A percentile compares a stretch with the other conserved stretches of the same genome.
Evolutionary conservation across 2,888 invertebrate species (phyloP).

Genomic region (Microctonus aethiopoides): DNA sequence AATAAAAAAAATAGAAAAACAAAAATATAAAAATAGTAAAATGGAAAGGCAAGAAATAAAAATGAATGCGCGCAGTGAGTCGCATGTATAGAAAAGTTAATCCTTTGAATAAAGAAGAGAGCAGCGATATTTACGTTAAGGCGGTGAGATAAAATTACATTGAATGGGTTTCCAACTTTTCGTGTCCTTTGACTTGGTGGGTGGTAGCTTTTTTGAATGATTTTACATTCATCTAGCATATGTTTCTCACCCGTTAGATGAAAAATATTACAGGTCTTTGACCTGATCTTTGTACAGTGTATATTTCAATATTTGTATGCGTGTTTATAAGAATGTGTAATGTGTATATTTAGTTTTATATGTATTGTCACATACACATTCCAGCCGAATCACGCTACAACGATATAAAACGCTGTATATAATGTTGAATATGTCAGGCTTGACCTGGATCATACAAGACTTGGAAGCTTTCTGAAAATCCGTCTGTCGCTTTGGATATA

Average conservation of each 20-base stretch:
- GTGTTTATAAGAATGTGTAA: not conserved
- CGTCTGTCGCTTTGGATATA: slow-evolving; percentile 17
- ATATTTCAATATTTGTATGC: not conserved
- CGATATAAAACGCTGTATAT: not conserved
- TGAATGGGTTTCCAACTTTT: slow-evolving; percentile 36
- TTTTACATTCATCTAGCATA: not conserved
- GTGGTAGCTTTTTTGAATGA: slow-evolving; percentile 8
- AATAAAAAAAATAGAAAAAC: not conserved
- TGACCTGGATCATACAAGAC: slow-evolving; percentile 17
- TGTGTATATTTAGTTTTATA: too few relatives aligned
- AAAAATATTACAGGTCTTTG: slow-evolving; percentile 5
- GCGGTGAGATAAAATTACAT: slow-evolving; percentile 44
- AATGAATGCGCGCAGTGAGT: slow-evolving; percentile 4
- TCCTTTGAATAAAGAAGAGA: slow-evolving; percentile 41
- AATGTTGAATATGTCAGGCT: not conserved
- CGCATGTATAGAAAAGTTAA: slow-evolving; percentile 37
- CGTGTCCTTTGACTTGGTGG: slow-evolving; percentile 27
- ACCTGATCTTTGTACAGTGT: slow-evolving; percentile 5
- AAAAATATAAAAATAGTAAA: not conserved
- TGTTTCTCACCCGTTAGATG: not conserved
- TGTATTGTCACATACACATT: slow-evolving; percentile 1
- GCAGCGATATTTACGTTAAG: slow-evolving; percentile 39
- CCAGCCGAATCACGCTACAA: not conserved
- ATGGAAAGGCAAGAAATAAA: not conserved
- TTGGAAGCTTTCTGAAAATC: not conserved